Evolutionary conservation across 2,797 vertebrate genomes (phyloP), one percentile per base, ranked within the genome.

Genomic region (Benthosema pterotum): DNA sequence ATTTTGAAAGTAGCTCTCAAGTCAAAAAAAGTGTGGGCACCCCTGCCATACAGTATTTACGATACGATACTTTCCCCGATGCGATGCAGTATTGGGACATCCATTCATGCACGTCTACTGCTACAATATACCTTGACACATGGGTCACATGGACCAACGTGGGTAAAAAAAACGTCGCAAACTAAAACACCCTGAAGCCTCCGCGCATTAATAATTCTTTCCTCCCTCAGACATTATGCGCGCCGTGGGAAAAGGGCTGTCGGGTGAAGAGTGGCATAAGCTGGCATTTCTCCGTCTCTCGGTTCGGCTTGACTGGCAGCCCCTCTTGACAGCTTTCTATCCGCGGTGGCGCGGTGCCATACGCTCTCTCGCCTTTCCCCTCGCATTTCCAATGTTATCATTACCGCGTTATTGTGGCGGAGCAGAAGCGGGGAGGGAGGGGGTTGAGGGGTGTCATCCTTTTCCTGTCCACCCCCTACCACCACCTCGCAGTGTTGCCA

Each of bases 311-410:
- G 88, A 90, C 79, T 87, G 71, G 77, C 87, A 84, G 85, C 58
- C 77, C 25, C 13, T 42, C 53, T 48, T 82, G 79, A 77, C 83
- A 73, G 76, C 83, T 69, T n/a, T 82, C 78, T 80, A 66, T 69
- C 71, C 78, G 5, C 22, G 5, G 32, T 57, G 16, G 71, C 72
- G n/a, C n/a, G n/a, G n/a, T n/a, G n/a, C n/a, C n/a, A n/a, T n/a
- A n/a, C n/a, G n/a, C n/a, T 66, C 84, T 53, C 64, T 72, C 48
- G 22, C 63, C 64, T 85, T n/a, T n/a, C n/a, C 89, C 84, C 75
- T 88, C 62, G 77, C 75, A 77, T 85, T 89, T 84, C 79, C 86
- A 91, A 86, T 85, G 78, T 89, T 87, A 85, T 87, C 85, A 89
- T 89, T 85, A 88, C 78, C 32, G 66, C 11, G 17, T 78, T n/a